Evolutionary conservation across 1,140 invertebrate genomes (phyloP).

Genomic region (Anastrepha obliqua): DNA sequence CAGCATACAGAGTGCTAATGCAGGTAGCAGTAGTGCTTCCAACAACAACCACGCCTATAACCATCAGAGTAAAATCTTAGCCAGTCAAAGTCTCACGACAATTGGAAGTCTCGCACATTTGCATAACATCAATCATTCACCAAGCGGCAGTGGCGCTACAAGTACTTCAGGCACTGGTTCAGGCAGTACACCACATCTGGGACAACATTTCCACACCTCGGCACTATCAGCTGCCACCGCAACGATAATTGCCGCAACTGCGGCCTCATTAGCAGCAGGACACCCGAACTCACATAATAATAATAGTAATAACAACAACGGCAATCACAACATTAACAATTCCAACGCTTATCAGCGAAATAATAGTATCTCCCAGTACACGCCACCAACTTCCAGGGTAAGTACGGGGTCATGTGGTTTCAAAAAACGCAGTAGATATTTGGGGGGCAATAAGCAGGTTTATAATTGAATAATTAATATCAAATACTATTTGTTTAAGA

Average conservation of each 20-base stretch:
- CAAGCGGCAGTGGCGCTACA: constrained; percentile 7
- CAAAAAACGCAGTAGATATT: not conserved
- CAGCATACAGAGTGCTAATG: constrained; percentile 33
- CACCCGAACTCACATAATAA: not conserved
- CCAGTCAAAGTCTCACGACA: constrained; percentile 36
- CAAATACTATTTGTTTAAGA: constrained; percentile 38
- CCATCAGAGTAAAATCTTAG: constrained; percentile 43
- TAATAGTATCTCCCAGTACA: constrained; percentile 32
- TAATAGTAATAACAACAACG: constrained; percentile 11
- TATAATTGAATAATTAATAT: constrained; percentile 18
- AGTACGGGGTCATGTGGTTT: constrained; percentile 44
- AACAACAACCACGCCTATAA: constrained; percentile 6
- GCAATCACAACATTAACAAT: constrained; percentile 26
- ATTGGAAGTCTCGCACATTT: constrained; percentile 23
- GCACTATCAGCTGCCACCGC: constrained; percentile 18
- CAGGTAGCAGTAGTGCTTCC: not conserved
- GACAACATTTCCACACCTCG: constrained; percentile 37
- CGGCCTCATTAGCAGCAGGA: constrained; percentile 19
- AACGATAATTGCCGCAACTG: constrained; percentile 34
- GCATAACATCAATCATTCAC: constrained; percentile 25
- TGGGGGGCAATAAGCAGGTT: not conserved
- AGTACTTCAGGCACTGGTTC: constrained; percentile 26
- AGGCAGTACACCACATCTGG: constrained; percentile 14
- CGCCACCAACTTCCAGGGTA: constrained; percentile 36
- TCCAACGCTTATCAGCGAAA: constrained; percentile 29